Percentiles rank a stretch among this genome's conserved stretches.
These are phyloP conservation scores for Euzetes globulus DNA, from an alignment of 2,888 invertebrate genomes.

Conservation along the genomic window DNA sequence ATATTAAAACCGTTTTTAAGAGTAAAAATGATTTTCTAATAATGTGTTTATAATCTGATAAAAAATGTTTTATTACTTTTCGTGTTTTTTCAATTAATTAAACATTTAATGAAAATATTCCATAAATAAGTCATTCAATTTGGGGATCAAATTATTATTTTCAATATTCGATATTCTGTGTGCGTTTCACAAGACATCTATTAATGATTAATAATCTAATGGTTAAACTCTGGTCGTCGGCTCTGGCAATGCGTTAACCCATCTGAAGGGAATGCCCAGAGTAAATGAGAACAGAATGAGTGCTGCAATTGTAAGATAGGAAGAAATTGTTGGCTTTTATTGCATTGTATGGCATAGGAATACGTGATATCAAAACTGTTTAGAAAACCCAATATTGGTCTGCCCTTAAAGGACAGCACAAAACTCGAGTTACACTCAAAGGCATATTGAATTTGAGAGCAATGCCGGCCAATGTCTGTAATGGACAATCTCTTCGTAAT, in stretches of 20 bases:
- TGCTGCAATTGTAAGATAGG: conserved; percentile 23
- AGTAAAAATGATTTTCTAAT: neutral
- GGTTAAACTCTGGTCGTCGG: neutral
- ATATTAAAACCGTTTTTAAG: neutral
- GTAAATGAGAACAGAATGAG: neutral
- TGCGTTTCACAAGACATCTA: neutral
- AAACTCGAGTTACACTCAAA: neutral
- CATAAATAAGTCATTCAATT: neutral
- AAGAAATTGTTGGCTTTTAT: conserved; percentile 24
- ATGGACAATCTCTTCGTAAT: conserved; percentile 29
- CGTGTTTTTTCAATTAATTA: conserved; percentile 4
- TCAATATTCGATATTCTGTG: neutral
- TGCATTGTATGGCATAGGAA: neutral
- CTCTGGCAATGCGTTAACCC: neutral
- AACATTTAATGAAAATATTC: neutral
- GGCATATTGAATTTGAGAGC: conserved; percentile 22
- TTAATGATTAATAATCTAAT: neutral
- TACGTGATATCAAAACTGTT: conserved; percentile 25
- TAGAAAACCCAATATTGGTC: neutral
- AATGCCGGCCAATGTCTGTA: conserved; percentile 2
- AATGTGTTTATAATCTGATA: neutral
- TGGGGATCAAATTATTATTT: neutral
- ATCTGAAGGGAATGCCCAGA: neutral
- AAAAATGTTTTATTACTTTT: neutral
- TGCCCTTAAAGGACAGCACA: neutral